Conservation (phyloP, 1,140 invertebrate species). For the Lucilia cuprina region DNA sequence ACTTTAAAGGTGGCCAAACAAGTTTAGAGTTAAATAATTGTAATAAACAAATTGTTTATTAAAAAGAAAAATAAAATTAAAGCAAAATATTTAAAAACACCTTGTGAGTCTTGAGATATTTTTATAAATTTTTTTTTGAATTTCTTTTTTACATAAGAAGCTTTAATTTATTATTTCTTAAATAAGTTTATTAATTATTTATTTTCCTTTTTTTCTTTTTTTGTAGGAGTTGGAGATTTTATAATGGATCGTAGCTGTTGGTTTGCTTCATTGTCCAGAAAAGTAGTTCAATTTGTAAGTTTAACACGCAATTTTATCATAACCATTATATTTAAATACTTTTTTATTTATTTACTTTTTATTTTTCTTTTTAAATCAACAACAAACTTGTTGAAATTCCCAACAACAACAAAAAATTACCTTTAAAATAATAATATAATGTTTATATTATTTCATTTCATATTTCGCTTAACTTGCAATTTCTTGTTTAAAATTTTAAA, state of each 20-base stretch:
- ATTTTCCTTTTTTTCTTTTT: not conserved
- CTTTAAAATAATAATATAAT: not conserved
- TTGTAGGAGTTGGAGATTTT: not conserved
- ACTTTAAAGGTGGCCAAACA: not conserved
- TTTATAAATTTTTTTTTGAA: not conserved
- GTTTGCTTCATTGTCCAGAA: conserved; percentile 1
- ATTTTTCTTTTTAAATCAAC: not conserved
- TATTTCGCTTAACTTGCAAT: not conserved
- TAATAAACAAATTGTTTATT: not conserved
- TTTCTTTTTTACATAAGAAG: not conserved
- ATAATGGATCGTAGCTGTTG: not conserved
- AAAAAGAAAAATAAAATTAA: not conserved
- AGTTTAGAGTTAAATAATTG: not conserved
- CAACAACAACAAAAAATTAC: not conserved
- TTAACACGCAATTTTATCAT: conserved; percentile 26
- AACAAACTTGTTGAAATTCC: not conserved
- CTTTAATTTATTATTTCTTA: too few species aligned
- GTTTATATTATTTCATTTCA: not conserved
- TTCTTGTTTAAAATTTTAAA: not conserved
- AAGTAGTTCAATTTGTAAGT: conserved; percentile 18
- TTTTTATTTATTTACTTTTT: not conserved
- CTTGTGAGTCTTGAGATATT: not conserved
- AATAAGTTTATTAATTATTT: not conserved
- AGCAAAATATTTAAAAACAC: not conserved
- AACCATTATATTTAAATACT: conserved; percentile 20